phyloP scores from a whole-genome alignment of 2,888 invertebrate species.

The Cetonia aurata region DNA sequence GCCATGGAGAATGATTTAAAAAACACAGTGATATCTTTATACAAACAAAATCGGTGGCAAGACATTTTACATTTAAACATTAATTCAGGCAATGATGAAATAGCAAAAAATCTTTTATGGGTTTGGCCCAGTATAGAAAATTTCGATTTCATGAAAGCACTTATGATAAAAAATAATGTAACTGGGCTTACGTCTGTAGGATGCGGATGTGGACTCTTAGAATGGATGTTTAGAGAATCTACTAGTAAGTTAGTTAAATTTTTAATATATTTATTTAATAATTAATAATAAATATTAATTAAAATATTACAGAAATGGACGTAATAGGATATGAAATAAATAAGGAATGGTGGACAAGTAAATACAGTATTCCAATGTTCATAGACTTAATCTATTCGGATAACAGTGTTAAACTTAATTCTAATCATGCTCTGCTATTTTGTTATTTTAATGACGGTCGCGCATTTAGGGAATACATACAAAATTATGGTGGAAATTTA shows the following conservation, averaged over 20 bases:
- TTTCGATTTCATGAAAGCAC: conserved; percentile 71
- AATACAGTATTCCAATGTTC: conserved; percentile 80
- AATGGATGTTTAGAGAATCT: conserved; percentile 80
- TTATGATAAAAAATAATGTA: conserved; percentile 67
- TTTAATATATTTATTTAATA: conserved; percentile 9
- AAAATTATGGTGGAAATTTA: conserved; percentile 73
- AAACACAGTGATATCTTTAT: conserved; percentile 46
- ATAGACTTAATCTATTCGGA: conserved; percentile 73
- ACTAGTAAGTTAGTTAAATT: conserved; percentile 69
- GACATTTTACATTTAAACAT: conserved; percentile 67
- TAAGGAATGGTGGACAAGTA: conserved; percentile 83
- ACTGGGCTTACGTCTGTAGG: conserved; percentile 77
- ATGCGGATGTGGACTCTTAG: conserved; percentile 85
- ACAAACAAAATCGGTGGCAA: conserved; percentile 66
- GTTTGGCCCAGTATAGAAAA: conserved; percentile 78
- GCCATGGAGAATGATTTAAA: conserved; percentile 28
- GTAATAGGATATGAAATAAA: conserved; percentile 83
- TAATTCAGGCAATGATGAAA: conserved; percentile 65
- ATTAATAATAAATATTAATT: conserved; percentile 42
- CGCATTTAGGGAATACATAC: conserved; percentile 78
- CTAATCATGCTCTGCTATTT: conserved; percentile 76
- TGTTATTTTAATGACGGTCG: conserved; percentile 84
- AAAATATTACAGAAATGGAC: conserved; percentile 69
- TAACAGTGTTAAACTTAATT: conserved; percentile 55
- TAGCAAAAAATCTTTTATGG: conserved; percentile 73